Conservation (phyloP, 2,888 invertebrate species). For the Cephus pulcher region DNA sequence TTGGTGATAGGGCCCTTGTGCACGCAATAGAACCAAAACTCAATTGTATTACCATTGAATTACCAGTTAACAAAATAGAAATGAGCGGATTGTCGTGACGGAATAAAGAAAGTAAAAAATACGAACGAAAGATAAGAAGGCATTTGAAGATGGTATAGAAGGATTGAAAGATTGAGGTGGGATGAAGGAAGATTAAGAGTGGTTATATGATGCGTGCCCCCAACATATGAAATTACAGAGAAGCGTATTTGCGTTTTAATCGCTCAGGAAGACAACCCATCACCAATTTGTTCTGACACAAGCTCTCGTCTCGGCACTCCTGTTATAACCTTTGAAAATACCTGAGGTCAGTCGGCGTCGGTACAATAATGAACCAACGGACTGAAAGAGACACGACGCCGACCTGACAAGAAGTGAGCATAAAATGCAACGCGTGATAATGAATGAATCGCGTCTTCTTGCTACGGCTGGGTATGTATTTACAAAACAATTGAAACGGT, state of each 20-base stretch:
- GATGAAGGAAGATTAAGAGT: not conserved
- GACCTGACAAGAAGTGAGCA: constrained; percentile 31
- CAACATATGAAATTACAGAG: not conserved
- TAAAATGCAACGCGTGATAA: constrained; percentile 47
- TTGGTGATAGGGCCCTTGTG: not conserved
- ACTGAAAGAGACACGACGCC: constrained; percentile 19
- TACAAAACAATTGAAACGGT: constrained; percentile 16
- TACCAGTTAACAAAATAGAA: not conserved
- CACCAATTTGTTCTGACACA: constrained; percentile 2
- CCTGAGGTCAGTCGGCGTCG: not conserved
- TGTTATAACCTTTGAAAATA: not conserved
- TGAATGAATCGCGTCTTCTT: constrained; percentile 39
- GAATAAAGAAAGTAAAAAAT: not conserved
- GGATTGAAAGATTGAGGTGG: not conserved
- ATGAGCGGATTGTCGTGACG: not conserved
- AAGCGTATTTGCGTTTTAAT: not conserved
- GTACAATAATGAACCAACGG: not conserved
- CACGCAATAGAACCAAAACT: not conserved
- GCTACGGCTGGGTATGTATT: constrained; percentile 13
- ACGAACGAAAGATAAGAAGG: not conserved
- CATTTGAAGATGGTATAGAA: not conserved
- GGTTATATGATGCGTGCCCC: not conserved
- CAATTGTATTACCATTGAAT: not conserved
- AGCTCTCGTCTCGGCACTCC: constrained; percentile 3
- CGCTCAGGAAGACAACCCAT: constrained; percentile 3